Conservation (phyloP, 2,797 vertebrate species). For the Acestrorhynchus altus region DNA sequence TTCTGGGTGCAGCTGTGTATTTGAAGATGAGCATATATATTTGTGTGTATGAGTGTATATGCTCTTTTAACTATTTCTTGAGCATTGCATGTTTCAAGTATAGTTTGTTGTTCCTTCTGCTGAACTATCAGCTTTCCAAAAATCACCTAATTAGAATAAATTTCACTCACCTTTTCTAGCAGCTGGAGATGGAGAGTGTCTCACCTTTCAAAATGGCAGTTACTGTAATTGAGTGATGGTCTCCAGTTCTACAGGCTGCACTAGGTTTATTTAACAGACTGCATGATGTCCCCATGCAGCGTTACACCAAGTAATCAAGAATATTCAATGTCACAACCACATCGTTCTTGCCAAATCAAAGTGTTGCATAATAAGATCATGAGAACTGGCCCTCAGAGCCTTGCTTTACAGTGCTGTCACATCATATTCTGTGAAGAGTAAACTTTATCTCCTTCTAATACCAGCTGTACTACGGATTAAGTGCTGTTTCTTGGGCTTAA, state of each 20-base stretch:
- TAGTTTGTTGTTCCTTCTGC: no score
- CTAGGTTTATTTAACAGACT: not conserved
- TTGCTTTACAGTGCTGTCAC: not conserved
- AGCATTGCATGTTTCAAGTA: no score
- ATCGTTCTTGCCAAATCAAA: not conserved
- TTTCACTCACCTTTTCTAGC: not conserved
- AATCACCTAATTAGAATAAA: not conserved
- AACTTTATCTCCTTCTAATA: no score
- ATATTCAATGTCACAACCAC: conserved; percentile 29
- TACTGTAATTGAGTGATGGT: not conserved
- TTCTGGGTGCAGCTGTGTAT: no score
- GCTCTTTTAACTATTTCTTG: no score
- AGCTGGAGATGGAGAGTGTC: not conserved
- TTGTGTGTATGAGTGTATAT: no score
- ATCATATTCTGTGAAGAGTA: not conserved
- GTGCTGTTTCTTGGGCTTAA: no score
- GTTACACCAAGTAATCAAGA: conserved; percentile 1
- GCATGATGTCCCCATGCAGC: conserved; percentile 31
- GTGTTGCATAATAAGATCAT: not conserved
- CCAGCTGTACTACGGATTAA: not conserved
- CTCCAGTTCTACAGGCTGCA: not conserved
- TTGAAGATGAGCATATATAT: no score
- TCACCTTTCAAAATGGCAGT: not conserved
- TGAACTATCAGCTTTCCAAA: not conserved
- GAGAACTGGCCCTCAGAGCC: not conserved